Evolutionary conservation across 2,113 vertebrate species (phyloP).

Genomic region (Oenanthe oenanthe): DNA sequence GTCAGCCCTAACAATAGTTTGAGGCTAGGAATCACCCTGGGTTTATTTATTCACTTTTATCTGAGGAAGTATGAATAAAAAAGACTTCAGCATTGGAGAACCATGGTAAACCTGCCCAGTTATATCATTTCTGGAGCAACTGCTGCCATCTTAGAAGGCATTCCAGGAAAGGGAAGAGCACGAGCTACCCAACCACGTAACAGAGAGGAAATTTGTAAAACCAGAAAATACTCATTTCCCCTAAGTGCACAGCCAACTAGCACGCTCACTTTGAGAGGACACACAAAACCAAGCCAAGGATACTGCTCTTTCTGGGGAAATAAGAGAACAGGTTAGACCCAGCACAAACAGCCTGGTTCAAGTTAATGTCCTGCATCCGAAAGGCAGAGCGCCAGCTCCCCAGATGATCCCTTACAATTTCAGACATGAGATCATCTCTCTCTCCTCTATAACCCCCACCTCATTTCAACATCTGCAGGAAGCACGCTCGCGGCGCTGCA

Average conservation of each 20-base stretch:
- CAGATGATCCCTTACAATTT: not conserved
- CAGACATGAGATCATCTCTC: not conserved
- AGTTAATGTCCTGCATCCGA: not conserved
- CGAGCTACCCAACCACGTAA: not conserved
- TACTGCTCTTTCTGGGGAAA: not conserved
- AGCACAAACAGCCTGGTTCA: rapidly evolving
- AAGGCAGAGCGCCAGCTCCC: not conserved
- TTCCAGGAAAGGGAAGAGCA: not conserved
- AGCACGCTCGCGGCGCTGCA: not conserved
- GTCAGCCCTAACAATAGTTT: not conserved
- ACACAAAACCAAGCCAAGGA: not conserved
- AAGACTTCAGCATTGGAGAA: not conserved
- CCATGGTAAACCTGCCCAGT: not conserved
- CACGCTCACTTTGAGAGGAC: rapidly evolving
- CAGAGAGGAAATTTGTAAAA: not conserved
- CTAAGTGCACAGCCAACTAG: not conserved
- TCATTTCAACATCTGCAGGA: slow-evolving; percentile 8
- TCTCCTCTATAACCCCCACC: not conserved
- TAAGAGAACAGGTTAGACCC: not conserved
- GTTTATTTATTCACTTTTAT: not conserved
- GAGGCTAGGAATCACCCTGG: not conserved
- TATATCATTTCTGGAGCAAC: not conserved
- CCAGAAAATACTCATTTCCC: not conserved
- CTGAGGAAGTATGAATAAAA: not conserved
- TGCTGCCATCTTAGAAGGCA: not conserved